Evolutionary conservation across 1,140 invertebrate species (phyloP).

Genomic region (Hesperophylax magnus): DNA sequence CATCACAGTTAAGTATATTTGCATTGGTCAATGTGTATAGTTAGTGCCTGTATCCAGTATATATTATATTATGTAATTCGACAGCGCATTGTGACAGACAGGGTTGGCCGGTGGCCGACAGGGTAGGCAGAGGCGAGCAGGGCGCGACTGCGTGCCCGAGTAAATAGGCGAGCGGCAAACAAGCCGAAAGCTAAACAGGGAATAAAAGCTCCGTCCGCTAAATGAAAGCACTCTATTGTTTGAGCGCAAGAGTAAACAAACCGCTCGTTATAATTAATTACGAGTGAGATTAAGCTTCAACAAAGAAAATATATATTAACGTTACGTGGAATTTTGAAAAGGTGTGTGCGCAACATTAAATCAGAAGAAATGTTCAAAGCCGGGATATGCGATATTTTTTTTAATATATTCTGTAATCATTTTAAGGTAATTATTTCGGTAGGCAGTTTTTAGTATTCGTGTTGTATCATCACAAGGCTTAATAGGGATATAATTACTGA

Average conservation of each 20-base stretch:
- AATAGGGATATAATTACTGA: too few species aligned
- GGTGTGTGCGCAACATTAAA: neutral
- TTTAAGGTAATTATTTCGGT: too few species aligned
- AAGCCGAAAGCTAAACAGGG: constrained; percentile 17
- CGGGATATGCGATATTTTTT: neutral
- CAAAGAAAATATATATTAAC: constrained; percentile 12
- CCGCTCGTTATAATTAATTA: constrained; percentile 26
- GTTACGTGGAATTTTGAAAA: neutral
- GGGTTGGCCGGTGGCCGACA: too few species aligned
- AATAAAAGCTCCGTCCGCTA: constrained; percentile 33
- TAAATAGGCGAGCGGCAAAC: constrained; percentile 17
- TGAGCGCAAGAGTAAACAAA: constrained; percentile 21
- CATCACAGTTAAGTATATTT: too few species aligned
- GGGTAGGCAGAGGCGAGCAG: neutral
- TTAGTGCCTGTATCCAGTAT: too few species aligned
- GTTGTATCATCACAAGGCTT: too few species aligned
- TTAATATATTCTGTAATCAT: neutral
- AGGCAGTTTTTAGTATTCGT: too few species aligned
- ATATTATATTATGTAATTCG: too few species aligned
- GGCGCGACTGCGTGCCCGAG: neutral
- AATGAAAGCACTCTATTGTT: constrained; percentile 30
- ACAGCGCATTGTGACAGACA: too few species aligned
- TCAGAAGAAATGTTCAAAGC: neutral
- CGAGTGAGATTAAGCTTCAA: constrained; percentile 19
- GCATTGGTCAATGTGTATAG: too few species aligned